Evolutionary conservation across 2,113 vertebrate genomes (phyloP).

Genomic region (Axis porcinus): DNA sequence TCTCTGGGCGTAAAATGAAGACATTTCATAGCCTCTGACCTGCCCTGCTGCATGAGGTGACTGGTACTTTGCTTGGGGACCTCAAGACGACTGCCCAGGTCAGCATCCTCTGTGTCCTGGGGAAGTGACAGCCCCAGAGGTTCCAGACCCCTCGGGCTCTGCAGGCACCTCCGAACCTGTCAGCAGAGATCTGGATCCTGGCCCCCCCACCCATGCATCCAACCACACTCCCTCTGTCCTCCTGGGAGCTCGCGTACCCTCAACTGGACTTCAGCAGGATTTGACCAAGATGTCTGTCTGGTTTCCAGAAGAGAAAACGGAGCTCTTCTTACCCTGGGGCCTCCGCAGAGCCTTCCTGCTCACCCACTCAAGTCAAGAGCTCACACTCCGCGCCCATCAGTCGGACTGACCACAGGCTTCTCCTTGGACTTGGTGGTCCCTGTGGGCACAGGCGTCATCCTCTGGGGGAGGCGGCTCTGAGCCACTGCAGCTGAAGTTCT

Average conservation of each 20-base stretch:
- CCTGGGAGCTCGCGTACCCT: fast-evolving
- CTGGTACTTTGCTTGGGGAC: background rate
- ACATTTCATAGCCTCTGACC: fast-evolving
- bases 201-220: too few relatives aligned
- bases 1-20: too few relatives aligned
- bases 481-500: too few relatives aligned
- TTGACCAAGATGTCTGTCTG: background rate
- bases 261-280: background rate
- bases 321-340: background rate
- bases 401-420: background rate
- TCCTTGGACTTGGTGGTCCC: fast-evolving
- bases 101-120: fast-evolving
- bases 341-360: background rate
- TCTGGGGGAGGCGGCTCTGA: fast-evolving
- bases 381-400: background rate
- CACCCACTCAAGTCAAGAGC: background rate
- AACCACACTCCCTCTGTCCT: background rate
- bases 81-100: background rate
- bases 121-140: background rate
- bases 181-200: background rate
- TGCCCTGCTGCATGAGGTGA: fast-evolving
- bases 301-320: background rate
- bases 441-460: fast-evolving
- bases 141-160: background rate
- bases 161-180: background rate